A percentile compares a stretch with the other conserved stretches of the same genome.
Conservation (phyloP, 2,113 vertebrate species). For the Equus przewalskii region DNA sequence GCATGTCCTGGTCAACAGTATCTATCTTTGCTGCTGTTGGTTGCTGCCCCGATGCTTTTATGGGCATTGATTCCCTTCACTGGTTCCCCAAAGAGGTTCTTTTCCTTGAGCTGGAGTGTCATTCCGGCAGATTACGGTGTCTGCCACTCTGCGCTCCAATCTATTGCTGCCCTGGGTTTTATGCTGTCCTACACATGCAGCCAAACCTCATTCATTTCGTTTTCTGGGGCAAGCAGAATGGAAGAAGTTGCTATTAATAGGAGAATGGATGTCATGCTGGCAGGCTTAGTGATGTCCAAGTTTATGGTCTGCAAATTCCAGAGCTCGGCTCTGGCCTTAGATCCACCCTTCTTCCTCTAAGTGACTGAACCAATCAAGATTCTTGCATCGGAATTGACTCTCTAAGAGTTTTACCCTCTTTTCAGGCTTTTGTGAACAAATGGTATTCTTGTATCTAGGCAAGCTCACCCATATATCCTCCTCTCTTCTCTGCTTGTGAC, state of each 20-base stretch:
- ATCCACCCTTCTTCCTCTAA: background rate
- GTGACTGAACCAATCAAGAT: background rate
- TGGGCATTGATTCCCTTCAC: constrained; percentile 80
- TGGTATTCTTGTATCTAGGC: background rate
- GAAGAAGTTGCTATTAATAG: constrained; percentile 80
- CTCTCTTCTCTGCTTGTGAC: background rate
- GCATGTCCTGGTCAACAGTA: constrained; percentile 72
- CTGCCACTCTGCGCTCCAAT: constrained; percentile 79
- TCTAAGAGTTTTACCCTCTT: background rate
- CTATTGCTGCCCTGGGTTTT: constrained; percentile 80
- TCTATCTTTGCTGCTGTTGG: constrained; percentile 66
- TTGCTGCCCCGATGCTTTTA: constrained; percentile 76
- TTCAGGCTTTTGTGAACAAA: background rate
- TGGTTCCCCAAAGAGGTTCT: constrained; percentile 81
- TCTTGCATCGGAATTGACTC: background rate
- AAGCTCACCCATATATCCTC: background rate
- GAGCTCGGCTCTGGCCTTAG: background rate
- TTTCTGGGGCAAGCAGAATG: constrained; percentile 74
- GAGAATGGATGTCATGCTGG: constrained; percentile 53
- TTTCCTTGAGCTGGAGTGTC: constrained; percentile 78
- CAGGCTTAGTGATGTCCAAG: constrained; percentile 41
- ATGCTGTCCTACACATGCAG: constrained; percentile 69
- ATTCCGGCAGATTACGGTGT: constrained; percentile 76
- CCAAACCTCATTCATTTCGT: constrained; percentile 78
- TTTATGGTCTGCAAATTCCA: constrained; percentile 20